These are phyloP conservation scores for Tragelaphus scriptus DNA, from an alignment of 2,113 vertebrate genomes.

Conservation along the genomic window DNA sequence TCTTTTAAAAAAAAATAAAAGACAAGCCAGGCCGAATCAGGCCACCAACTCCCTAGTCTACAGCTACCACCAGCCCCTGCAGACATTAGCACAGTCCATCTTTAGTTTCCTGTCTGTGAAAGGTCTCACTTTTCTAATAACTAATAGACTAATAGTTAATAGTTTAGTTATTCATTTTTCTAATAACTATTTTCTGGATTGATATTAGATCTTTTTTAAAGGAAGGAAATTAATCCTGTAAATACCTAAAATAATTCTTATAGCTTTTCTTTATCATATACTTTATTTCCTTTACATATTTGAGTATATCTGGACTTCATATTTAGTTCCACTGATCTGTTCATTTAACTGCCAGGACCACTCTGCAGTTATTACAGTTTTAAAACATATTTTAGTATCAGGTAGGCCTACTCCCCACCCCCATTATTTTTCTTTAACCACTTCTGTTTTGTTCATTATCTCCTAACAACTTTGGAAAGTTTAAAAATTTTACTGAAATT, in stretches of 20 bases:
- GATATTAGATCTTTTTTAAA: neutral
- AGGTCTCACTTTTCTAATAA: neutral
- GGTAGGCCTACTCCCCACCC: neutral
- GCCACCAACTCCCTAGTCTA: neutral
- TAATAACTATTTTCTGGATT: neutral
- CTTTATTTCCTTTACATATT: neutral
- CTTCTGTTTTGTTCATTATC: slow-evolving; percentile 7
- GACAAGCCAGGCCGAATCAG: neutral
- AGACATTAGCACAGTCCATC: neutral
- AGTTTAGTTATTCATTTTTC: neutral
- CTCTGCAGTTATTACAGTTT: neutral
- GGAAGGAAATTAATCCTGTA: neutral
- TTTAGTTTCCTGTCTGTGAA: slow-evolving; percentile 2
- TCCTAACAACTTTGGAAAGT: slow-evolving; percentile 10
- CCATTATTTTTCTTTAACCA: neutral
- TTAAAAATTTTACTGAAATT: neutral
- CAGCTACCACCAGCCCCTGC: neutral
- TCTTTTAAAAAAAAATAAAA: neutral
- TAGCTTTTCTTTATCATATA: neutral
- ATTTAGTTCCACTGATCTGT: neutral
- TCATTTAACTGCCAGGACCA: neutral
- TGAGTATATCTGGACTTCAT: neutral
- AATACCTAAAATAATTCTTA: neutral
- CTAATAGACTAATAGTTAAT: neutral
- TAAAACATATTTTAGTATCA: slow-evolving; percentile 22